Base-by-base conservation (phyloP, 1,140 invertebrate genomes). In the Neodiprion virginianus region DNA sequence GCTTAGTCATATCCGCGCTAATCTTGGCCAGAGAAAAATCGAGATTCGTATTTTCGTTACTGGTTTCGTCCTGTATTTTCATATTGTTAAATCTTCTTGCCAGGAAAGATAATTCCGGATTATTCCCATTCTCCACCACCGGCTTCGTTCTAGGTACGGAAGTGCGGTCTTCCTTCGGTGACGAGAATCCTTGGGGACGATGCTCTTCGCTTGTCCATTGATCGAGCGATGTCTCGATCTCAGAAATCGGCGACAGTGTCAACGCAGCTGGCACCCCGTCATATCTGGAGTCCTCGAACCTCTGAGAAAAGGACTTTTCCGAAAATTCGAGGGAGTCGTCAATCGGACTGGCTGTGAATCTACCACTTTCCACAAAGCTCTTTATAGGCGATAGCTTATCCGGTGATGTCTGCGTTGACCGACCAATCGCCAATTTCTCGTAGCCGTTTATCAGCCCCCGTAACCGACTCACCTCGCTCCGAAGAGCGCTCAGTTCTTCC, bases 341-440 rank as follows among this genome's bases (percentile, higher is more conserved):
- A 21, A 79, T 50, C 14, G 74, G 75, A 71, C 74, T 82, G 3
- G 71, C 76, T 8, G 79, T 79, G 65, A 77, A 79, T 76, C 80
- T 78, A 67, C 78, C 80, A 72, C 78, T 81, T 72, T 80, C 77
- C n/a, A 72, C 53, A 12, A 71, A 75, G 14, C 11, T 67, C 67
- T 71, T 72, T 49, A 70, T 53, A 7, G 49, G 17, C 53, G 40
- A 47, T 75, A 61, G 53, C 7, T 73, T 48, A 67, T 77, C 74
- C 10, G 78, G 78, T 17, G 80, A 81, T 0, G 82, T 83, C 74
- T 84, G 80, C 10, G 80, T 77, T n/a, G 78, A 81, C 73, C 75
- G 74, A 71, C 48, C 70, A 69, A 71, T 72, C 10, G 65, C n/a
- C 67, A 8, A 48, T 72, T 71, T 69, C 74, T 69, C 73, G 3